Conservation (phyloP, 1,140 invertebrate genomes). For the Temnothorax curvispinosus region DNA sequence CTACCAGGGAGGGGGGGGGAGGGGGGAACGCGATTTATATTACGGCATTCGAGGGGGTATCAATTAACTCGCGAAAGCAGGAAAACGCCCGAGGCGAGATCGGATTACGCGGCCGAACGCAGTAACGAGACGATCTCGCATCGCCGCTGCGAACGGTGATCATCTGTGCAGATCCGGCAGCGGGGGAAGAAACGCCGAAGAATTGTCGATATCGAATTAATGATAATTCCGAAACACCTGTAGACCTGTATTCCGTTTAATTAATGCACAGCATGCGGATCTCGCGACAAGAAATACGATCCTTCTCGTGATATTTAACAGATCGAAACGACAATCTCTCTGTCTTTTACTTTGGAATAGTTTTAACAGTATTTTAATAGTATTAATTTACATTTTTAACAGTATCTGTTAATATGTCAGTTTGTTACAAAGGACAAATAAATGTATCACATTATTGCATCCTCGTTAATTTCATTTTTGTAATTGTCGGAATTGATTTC, state of each 20-base stretch:
- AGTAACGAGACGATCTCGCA: constrained; percentile 35
- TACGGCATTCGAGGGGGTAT: constrained; percentile 10
- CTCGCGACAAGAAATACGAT: not conserved
- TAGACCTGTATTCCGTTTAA: not conserved
- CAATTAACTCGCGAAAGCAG: constrained; percentile 25
- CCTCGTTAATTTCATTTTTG: not conserved
- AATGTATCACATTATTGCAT: not conserved
- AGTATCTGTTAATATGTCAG: not conserved
- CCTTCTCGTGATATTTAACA: not conserved
- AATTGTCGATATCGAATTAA: not conserved
- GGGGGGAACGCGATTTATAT: constrained; percentile 4
- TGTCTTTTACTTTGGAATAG: not conserved
- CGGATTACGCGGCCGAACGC: not conserved
- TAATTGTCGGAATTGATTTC: not conserved
- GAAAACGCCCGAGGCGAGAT: constrained; percentile 31
- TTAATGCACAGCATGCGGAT: not conserved
- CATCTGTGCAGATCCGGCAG: not conserved
- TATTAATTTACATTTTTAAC: too few species aligned
- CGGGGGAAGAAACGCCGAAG: too few species aligned
- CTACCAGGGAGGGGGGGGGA: not conserved
- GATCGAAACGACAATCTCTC: not conserved
- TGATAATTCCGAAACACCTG: not conserved
- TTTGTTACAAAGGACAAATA: not conserved
- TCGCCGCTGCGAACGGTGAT: not conserved
- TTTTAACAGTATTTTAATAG: too few species aligned